Percentiles rank a stretch among this genome's conserved stretches.
Conservation (phyloP, 2,888 invertebrate genomes). For the Caenorhabditis wallacei region DNA sequence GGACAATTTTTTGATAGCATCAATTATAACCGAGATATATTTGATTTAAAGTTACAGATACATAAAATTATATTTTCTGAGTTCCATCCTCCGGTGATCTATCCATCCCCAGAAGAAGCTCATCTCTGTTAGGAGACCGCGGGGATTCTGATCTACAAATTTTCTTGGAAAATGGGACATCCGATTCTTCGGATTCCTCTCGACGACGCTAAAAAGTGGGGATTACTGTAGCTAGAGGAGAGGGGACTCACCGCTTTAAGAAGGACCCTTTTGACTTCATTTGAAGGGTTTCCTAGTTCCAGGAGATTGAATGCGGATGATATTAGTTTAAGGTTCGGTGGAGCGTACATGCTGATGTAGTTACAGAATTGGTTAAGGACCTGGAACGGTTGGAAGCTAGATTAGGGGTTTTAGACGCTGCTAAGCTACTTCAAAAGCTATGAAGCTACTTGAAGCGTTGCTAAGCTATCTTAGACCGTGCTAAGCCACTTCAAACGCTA, state of each 20-base stretch:
- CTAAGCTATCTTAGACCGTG: too few relatives aligned
- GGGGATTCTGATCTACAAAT: constrained; percentile 7
- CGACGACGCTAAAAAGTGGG: constrained; percentile 56
- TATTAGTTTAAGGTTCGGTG: constrained; percentile 65
- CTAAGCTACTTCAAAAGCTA: too few relatives aligned
- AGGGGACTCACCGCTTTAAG: constrained; percentile 58
- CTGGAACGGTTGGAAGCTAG: constrained; percentile 22
- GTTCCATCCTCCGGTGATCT: constrained; percentile 40
- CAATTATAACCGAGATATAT: not conserved
- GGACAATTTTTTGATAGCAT: too few relatives aligned
- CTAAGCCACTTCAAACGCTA: too few relatives aligned
- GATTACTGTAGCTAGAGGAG: too few relatives aligned
- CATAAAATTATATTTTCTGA: constrained; percentile 25
- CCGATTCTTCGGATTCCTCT: constrained; percentile 48
- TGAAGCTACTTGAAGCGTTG: too few relatives aligned
- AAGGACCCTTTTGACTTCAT: constrained; percentile 64
- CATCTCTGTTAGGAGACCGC: constrained; percentile 36
- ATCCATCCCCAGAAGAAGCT: constrained; percentile 25
- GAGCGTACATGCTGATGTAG: constrained; percentile 66
- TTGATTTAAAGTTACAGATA: too few relatives aligned
- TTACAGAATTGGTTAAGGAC: constrained; percentile 66
- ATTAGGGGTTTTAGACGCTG: too few relatives aligned
- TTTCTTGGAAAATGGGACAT: constrained; percentile 23
- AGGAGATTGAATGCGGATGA: constrained; percentile 69
- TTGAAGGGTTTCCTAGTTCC: constrained; percentile 69